These are phyloP conservation scores for Pelecanoides urinatrix DNA, from an alignment of 2,113 vertebrate genomes.

Conservation along the genomic window DNA sequence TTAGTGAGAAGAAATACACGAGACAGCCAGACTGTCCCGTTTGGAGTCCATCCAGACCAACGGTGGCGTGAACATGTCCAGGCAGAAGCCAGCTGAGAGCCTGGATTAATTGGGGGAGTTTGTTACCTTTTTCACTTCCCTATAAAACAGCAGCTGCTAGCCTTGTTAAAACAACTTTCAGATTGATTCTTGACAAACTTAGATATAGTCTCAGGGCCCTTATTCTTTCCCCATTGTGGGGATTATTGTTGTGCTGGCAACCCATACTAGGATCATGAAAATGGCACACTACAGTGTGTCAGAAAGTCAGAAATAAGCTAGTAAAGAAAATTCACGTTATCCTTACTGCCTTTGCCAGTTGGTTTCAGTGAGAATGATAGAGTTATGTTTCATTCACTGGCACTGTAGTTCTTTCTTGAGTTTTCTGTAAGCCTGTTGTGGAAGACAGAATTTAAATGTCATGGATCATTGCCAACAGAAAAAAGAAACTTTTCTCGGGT, in stretches of 20 bases:
- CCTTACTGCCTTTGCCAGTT: slow-evolving; percentile 11
- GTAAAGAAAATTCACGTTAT: slow-evolving; percentile 44
- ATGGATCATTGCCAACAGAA: slow-evolving; percentile 48
- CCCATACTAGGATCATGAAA: slow-evolving; percentile 26
- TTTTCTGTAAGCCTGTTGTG: slow-evolving; percentile 47
- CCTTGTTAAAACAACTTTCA: slow-evolving; percentile 27
- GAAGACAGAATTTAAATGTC: slow-evolving; percentile 62
- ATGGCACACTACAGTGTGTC: background rate
- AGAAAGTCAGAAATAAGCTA: slow-evolving; percentile 33
- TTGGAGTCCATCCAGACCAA: background rate
- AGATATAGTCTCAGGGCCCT: background rate
- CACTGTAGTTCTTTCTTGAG: slow-evolving; percentile 41
- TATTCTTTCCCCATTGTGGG: slow-evolving; percentile 30
- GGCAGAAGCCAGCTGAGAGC: background rate
- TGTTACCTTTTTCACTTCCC: background rate
- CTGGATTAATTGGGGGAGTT: background rate
- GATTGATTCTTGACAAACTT: slow-evolving; percentile 37
- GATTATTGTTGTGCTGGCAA: slow-evolving; percentile 39
- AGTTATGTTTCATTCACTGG: slow-evolving; percentile 36
- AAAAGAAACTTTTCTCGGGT: slow-evolving; percentile 44
- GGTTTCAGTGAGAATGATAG: slow-evolving; percentile 53
- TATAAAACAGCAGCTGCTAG: background rate
- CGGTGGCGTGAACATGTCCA: background rate
- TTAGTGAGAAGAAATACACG: background rate
- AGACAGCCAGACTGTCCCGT: background rate